Conservation (phyloP, 2,797 vertebrate genomes). For the Enteromius mattozi region DNA sequence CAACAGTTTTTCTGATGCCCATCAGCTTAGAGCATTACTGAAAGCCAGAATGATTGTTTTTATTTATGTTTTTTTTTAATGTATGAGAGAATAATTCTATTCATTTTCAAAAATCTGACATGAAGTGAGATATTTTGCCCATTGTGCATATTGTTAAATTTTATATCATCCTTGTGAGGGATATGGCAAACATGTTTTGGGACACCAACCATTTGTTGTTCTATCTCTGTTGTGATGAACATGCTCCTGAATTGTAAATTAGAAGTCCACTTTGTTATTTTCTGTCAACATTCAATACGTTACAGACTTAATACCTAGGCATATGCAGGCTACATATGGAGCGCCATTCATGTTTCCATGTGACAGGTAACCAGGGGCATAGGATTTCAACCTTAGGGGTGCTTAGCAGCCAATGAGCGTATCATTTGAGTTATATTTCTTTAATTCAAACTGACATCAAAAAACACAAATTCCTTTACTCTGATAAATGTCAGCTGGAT, state of each 20-base stretch:
- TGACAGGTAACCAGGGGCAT: not conserved
- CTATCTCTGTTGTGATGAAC: not conserved
- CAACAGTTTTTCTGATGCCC: constrained; percentile 12
- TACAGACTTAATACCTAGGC: not conserved
- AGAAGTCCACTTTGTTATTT: not conserved
- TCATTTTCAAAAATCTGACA: not conserved
- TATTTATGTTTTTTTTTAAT: not conserved
- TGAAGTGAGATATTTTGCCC: not conserved
- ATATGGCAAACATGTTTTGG: not conserved
- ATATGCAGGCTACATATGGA: not conserved
- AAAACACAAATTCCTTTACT: not conserved
- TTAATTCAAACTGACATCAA: not conserved
- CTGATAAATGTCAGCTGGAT: not conserved
- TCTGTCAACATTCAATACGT: not conserved
- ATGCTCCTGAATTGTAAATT: not conserved
- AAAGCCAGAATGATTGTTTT: not conserved
- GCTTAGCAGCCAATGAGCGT: not conserved
- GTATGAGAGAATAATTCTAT: not conserved
- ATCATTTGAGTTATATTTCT: not conserved
- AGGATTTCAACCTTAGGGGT: not conserved
- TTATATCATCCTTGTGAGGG: not conserved
- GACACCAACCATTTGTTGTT: not conserved
- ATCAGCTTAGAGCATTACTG: not conserved
- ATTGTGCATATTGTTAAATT: not conserved
- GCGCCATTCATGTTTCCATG: not conserved